Base-by-base conservation (phyloP, 2,113 vertebrate genomes). In the Pavo muticus region DNA sequence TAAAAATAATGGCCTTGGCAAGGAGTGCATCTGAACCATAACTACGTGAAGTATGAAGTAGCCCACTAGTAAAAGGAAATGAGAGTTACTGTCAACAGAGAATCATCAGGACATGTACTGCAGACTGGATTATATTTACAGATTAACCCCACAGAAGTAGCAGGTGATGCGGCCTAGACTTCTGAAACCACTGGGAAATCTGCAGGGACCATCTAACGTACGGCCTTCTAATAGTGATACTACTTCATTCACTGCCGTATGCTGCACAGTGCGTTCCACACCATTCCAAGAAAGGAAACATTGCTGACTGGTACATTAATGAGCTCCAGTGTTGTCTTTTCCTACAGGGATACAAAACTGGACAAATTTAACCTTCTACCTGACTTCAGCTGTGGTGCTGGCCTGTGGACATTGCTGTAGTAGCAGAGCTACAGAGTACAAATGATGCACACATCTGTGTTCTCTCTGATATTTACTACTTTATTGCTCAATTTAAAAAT, bases 1-100 rank as follows among this genome's bases (percentile, higher is more conserved):
- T 84, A 78, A 94, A 89, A 89, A 83, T 37, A 27, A n/a, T 9
- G 54, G 94, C 84, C 71, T 87, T 82, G 82, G 79, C 78, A 91
- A 93, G 85, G 82, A 83, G 45, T 29, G 42, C 68, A 71, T 17
- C 7, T 54, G 69, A 87, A 74, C n/a, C 19, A 48, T 37, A 84
- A 68, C 40, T 5, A 42, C 85, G 23, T 25, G 23, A 74, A 52
- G 39, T 37, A 56, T 61, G 88, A 90, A 56, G 32, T 14, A 71
- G 12, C 30, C 39, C 52, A 45, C 56, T 12, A 74, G 72, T 15
- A 24, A 37, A 73, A 80, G 45, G 50, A 84, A 89, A 85, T 52
- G 1, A 2, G 25, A 25, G 24, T 20, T 32, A 13, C 70, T 74
- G 48, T 5, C 87, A 89, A 80, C 30, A 89, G 91, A 69, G 68